phyloP scores from a whole-genome alignment of 2,797 vertebrate genomes.

The Capromys pilorides region DNA sequence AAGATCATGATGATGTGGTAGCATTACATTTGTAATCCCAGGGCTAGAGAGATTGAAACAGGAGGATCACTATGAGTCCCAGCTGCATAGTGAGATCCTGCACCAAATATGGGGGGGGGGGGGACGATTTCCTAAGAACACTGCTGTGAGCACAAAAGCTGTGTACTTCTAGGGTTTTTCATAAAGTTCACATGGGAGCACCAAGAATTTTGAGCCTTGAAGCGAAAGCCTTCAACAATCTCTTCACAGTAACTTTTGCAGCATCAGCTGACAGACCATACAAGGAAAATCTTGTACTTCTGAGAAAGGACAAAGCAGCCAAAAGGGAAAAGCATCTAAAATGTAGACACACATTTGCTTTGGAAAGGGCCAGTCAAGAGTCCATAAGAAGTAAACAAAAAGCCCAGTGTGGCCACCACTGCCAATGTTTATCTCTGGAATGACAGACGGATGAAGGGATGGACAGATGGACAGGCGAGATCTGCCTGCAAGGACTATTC shows the following conservation, averaged over 20 bases:
- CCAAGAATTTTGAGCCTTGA: not conserved
- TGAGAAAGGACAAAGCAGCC: not conserved
- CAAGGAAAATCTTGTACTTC: not conserved
- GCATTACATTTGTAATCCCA: no score
- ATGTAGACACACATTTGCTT: not conserved
- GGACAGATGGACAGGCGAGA: no score
- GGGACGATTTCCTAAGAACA: not conserved
- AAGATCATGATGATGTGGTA: no score
- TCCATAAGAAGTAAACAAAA: conserved; percentile 27
- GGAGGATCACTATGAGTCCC: no score
- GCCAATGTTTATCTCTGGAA: conserved; percentile 78
- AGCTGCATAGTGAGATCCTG: no score
- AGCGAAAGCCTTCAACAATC: not conserved
- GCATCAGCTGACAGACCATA: not conserved
- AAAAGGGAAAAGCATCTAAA: not conserved
- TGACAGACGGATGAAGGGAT: conserved; percentile 52
- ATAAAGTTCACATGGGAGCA: not conserved
- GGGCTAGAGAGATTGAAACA: no score
- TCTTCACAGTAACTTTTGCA: not conserved
- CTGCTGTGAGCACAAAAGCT: not conserved
- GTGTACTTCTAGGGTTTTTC: not conserved
- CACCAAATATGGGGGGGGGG: no score
- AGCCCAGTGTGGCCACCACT: conserved; percentile 71
- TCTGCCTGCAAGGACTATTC: conserved; percentile 79
- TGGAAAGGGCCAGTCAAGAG: conserved; percentile 30